These are phyloP conservation scores for Spodoptera frugiperda DNA, from an alignment of 1,140 invertebrate genomes.

Conservation along the genomic window DNA sequence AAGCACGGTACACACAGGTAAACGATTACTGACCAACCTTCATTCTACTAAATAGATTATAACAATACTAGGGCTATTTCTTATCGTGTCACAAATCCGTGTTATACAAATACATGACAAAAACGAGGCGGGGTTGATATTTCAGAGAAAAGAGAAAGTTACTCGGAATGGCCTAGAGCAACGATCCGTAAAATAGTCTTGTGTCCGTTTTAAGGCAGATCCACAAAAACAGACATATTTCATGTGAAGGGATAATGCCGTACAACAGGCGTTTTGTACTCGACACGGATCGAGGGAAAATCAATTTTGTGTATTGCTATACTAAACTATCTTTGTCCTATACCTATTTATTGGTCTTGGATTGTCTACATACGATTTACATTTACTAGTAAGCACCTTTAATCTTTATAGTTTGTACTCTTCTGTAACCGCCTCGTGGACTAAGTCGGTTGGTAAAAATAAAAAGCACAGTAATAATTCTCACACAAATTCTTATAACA, in stretches of 20 bases:
- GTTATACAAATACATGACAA: conserved; percentile 13
- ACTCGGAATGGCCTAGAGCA: conserved; percentile 54
- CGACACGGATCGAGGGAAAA: conserved; percentile 1
- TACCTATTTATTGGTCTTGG: neutral
- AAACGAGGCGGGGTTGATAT: conserved; percentile 9
- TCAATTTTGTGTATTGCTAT: conserved; percentile 5
- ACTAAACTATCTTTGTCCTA: neutral
- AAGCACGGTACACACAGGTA: no score
- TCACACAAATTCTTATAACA: no score
- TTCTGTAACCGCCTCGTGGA: no score
- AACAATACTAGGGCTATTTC: neutral
- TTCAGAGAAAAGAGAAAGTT: conserved; percentile 29
- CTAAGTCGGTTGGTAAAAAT: no score
- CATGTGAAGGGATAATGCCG: conserved; percentile 36
- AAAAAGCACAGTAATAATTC: no score
- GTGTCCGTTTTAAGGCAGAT: conserved; percentile 56
- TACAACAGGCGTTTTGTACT: conserved; percentile 13
- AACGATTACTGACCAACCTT: no score
- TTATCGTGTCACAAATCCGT: neutral
- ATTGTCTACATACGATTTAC: no score
- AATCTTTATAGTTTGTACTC: no score
- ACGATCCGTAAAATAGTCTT: conserved; percentile 61
- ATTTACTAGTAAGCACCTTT: no score
- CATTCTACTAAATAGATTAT: no score
- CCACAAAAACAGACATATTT: conserved; percentile 53